A percentile compares a stretch with the other conserved stretches of the same genome.
Evolutionary conservation across 2,888 invertebrate species (phyloP).

Genomic region (Caradrina kadenii): DNA sequence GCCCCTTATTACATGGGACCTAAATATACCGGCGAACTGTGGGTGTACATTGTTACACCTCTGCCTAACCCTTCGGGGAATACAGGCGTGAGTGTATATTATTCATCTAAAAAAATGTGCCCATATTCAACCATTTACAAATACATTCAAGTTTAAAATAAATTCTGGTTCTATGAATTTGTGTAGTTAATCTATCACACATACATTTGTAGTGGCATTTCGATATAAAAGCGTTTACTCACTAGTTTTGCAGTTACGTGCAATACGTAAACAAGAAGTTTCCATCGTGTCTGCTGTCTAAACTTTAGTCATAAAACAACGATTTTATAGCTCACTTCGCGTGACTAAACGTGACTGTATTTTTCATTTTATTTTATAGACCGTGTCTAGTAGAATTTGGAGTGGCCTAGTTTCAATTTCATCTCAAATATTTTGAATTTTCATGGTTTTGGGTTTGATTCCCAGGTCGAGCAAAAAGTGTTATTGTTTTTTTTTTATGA

Average conservation of each 20-base stretch:
- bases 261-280: constrained; percentile 64
- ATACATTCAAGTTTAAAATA: constrained; percentile 19
- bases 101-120: too few species aligned
- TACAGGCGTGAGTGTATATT: too few species aligned
- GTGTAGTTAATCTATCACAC: constrained; percentile 38
- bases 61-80: too few species aligned
- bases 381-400: constrained; percentile 20
- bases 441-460: too few species aligned
- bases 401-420: neutral
- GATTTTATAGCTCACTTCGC: constrained; percentile 65
- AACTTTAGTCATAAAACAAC: constrained; percentile 70
- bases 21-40: too few species aligned
- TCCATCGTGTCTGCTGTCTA: constrained; percentile 50
- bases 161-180: constrained; percentile 30
- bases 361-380: constrained; percentile 64
- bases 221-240: constrained; percentile 48
- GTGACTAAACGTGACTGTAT: constrained; percentile 66
- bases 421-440: too few species aligned
- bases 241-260: constrained; percentile 60
- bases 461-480: too few species aligned
- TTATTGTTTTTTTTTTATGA: too few species aligned
- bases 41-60: too few species aligned
- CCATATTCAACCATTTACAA: constrained; percentile 13
- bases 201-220: constrained; percentile 41
- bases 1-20: too few species aligned